These are phyloP conservation scores for Drepana falcataria DNA, from an alignment of 2,888 invertebrate species.

Conservation along the genomic window DNA sequence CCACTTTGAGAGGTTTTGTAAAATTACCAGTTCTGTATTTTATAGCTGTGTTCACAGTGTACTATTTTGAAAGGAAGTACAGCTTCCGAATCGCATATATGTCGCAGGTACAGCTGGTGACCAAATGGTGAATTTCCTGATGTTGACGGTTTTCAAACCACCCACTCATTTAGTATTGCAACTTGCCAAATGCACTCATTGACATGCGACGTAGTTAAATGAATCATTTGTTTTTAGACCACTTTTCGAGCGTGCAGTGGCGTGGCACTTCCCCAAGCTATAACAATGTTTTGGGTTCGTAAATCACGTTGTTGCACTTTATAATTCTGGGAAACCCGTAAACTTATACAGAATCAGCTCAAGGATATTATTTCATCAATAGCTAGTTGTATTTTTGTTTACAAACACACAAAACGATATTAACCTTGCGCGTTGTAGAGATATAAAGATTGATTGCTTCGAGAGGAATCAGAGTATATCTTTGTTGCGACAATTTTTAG, in stretches of 20 bases:
- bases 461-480: no score
- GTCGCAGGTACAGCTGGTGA: no score
- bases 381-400: not conserved
- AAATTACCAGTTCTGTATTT: no score
- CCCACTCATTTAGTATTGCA: not conserved
- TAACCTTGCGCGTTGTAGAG: not conserved
- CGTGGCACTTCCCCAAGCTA: not conserved
- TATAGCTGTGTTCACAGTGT: no score
- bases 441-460: no score
- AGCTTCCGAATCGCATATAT: no score
- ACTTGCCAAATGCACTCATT: conserved; percentile 11
- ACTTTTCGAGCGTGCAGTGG: conserved; percentile 11
- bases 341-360: conserved; percentile 5
- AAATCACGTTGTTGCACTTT: conserved; percentile 9
- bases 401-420: not conserved
- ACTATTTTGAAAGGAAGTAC: no score
- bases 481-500: no score
- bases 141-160: not conserved
- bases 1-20: no score
- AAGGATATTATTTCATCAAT: not conserved
- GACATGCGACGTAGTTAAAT: conserved; percentile 14
- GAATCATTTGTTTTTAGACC: conserved; percentile 19
- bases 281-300: conserved; percentile 12
- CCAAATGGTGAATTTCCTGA: not conserved
- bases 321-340: conserved; percentile 11